These are phyloP conservation scores for Sarcophaga peregrina DNA, from an alignment of 1,140 invertebrate species.

Conservation along the genomic window DNA sequence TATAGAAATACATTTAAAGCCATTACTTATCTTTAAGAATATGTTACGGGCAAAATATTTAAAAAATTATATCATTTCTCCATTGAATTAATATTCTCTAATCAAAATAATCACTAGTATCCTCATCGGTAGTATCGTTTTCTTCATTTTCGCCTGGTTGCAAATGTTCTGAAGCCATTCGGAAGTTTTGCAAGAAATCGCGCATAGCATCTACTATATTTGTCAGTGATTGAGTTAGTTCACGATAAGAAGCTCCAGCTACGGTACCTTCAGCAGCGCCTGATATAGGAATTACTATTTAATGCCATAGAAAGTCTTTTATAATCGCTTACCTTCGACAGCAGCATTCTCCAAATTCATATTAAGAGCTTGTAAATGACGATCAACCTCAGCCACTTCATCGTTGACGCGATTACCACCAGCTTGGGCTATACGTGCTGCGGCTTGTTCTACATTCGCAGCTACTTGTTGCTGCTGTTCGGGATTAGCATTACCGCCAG, in stretches of 20 bases:
- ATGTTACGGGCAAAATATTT: background rate
- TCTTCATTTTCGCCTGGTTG: constrained; percentile 67
- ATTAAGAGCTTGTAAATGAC: constrained; percentile 47
- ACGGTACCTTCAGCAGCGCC: constrained; percentile 47
- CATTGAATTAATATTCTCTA: background rate
- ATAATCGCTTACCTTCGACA: constrained; percentile 13
- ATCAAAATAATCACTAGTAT: constrained; percentile 64
- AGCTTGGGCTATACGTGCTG: constrained; percentile 35
- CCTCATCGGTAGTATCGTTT: constrained; percentile 66
- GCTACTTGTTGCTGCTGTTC: constrained; percentile 34
- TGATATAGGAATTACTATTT: constrained; percentile 4
- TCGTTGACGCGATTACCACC: constrained; percentile 21
- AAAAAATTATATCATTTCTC: background rate
- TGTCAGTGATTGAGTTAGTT: constrained; percentile 73
- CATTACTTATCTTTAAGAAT: constrained; percentile 21
- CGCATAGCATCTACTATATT: constrained; percentile 79
- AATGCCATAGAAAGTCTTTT: background rate
- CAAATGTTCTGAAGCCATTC: constrained; percentile 66
- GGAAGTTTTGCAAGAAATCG: constrained; percentile 76
- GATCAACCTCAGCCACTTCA: constrained; percentile 39
- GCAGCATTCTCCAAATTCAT: constrained; percentile 49
- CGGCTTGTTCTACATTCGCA: constrained; percentile 28
- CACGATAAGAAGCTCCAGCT: constrained; percentile 57
- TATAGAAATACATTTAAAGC: constrained; percentile 31
- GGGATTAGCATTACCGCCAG: constrained; percentile 54